Evolutionary conservation across 2,113 vertebrate genomes (phyloP), one percentile per base, ranked within the genome.

Genomic region (Xenopus laevis): DNA sequence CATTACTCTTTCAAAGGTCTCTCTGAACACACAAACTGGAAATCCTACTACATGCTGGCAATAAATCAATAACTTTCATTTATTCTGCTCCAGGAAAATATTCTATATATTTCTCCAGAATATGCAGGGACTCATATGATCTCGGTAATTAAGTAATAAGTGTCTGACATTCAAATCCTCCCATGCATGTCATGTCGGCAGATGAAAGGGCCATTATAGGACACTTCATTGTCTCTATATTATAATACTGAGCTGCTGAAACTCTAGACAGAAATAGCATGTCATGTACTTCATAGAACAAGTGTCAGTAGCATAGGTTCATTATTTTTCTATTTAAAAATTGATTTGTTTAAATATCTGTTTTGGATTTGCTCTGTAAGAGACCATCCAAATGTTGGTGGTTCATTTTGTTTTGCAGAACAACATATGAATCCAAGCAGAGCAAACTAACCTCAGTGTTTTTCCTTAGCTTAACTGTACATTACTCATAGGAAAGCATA

Each of bases 201-300:
- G 64, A 65, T 65, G 64, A 46, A 65, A 65, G 63, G 12, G n/a
- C n/a, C 20, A 44, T 18, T 46, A 65, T n/a, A 10, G 18, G 64
- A 65, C n/a, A 45, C 64, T 46, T 65, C 64, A 65, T 65, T 46
- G 17, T 65, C n/a, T 65, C 40, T 47, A 40, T 65, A 46, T 65
- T 65, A 20, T 47, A 17, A 9, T 15, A 9, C 6, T 0, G 1
- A n/a, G 4, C 33, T 57, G 53, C 11, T 16, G 44, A 67, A 58
- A 65, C 58, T 13, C 21, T 60, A 13, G 58, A 10, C 58, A 60
- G 13, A 23, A 60, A 23, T 27, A 60, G 58, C 55, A 57, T 3
- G n/a, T n/a, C 23, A 27, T 27, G 33, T 40, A 40, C 33, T 40
- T 40, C 33, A 40, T 1, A 40, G 33, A 40, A 5, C 8, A 9